Base-by-base conservation (phyloP, 1,140 invertebrate genomes). In the Sitophilus oryzae region DNA sequence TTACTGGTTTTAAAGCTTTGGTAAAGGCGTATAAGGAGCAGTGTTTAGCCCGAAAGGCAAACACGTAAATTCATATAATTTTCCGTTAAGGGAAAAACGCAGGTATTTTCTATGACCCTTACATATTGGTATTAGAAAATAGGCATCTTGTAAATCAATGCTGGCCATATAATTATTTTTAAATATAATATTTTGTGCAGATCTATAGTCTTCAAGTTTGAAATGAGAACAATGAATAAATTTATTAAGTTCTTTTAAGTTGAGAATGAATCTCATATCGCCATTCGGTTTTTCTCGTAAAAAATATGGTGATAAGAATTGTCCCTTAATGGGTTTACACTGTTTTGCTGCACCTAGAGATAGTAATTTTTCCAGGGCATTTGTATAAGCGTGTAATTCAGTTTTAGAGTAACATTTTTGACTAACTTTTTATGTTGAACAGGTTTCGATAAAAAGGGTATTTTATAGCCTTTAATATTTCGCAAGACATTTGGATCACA, bases 121-220 rank as follows among this genome's bases (percentile, higher is more conserved):
- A 10, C 60, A 40, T 4, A 66, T 52, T 8, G 62, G 48, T 21
- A 66, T 58, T 34, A 61, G 34, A 18, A 59, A 53, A 56, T 43
- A 59, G 9, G 57, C 57, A 38, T 55, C 52, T 38, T 49, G 48
- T 11, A 55, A 45, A 22, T 59, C 64, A 4, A 67, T 41, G 3
- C 46, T 45, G 6, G 66, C 45, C 56, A 62, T 63, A 20, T 45
- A 55, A 23, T 11, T 44, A 51, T 35, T 37, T 18, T 45, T 59
- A 10, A 43, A 23, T 47, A 67, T 59, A 10, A 66, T 22, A 6
- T 51, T 56, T 9, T 48, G 47, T 19, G 48, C 60, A 34, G 55
- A 59, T 30, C 58, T 52, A 51, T 53, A 61, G 45, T 67, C 59
- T 35, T 64, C 55, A 9, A 67, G 35, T 47, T 67, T 64, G 43